Evolutionary conservation across 2,888 invertebrate species (phyloP).

Genomic region (Meloe dianella): DNA sequence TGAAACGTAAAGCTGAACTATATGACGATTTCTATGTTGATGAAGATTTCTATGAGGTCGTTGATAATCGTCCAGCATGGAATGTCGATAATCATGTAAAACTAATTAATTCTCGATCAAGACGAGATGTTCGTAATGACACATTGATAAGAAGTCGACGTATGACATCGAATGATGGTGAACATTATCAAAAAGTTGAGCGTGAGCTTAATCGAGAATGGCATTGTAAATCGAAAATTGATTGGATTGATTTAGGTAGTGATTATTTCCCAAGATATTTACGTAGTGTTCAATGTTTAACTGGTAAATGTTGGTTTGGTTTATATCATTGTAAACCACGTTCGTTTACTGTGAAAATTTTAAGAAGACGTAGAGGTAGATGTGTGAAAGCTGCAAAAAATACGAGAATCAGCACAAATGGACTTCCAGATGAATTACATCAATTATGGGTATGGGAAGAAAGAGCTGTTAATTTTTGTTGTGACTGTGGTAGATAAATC

Average conservation of each 20-base stretch:
- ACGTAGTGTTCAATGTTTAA: constrained; percentile 60
- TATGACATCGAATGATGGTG: background rate
- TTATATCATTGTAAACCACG: constrained; percentile 61
- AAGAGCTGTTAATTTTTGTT: constrained; percentile 62
- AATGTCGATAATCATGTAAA: background rate
- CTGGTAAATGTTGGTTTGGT: constrained; percentile 62
- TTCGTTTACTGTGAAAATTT: constrained; percentile 63
- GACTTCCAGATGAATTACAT: constrained; percentile 56
- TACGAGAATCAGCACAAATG: constrained; percentile 49
- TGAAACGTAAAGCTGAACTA: background rate
- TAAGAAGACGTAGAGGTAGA: constrained; percentile 57
- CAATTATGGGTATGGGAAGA: constrained; percentile 64
- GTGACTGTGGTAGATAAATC: constrained; percentile 57
- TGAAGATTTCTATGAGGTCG: background rate
- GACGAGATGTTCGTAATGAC: constrained; percentile 22
- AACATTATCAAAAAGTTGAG: constrained; percentile 2
- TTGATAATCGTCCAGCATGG: constrained; percentile 10
- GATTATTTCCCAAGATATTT: constrained; percentile 65
- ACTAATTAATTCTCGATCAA: background rate
- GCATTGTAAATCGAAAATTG: constrained; percentile 60
- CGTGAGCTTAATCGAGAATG: constrained; percentile 54
- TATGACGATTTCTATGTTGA: background rate
- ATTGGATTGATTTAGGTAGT: constrained; percentile 63
- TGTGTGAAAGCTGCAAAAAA: constrained; percentile 54
- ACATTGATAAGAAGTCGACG: background rate